These are phyloP conservation scores for Eilema caniola DNA, from an alignment of 2,888 invertebrate species.

Conservation along the genomic window DNA sequence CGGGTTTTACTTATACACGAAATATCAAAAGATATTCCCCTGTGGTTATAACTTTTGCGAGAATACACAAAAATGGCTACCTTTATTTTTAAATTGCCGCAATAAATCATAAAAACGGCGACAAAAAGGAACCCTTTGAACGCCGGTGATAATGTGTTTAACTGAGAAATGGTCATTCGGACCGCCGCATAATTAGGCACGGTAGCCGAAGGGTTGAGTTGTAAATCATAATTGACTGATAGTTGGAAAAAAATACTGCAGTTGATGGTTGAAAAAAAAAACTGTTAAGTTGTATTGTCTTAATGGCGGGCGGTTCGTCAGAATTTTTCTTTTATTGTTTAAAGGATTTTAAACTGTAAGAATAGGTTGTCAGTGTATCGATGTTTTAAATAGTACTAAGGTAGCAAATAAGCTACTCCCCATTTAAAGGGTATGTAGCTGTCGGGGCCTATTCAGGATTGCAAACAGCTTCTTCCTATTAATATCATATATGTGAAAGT, in stretches of 20 bases:
- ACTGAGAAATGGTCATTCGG: conserved; percentile 41
- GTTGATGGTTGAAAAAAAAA: background rate
- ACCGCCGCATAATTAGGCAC: conserved; percentile 38
- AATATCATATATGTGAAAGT: too few relatives aligned
- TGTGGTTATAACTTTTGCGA: background rate
- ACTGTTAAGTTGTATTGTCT: background rate
- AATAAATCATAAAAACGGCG: background rate
- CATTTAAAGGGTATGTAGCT: too few relatives aligned
- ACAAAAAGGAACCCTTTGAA: conserved; percentile 43
- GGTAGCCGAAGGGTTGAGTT: conserved; percentile 33
- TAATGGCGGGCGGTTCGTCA: background rate
- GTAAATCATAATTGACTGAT: conserved; percentile 16
- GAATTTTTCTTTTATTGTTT: background rate
- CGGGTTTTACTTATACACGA: background rate
- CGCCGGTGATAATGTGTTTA: conserved; percentile 50
- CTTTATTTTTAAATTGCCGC: background rate
- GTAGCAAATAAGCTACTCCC: too few relatives aligned
- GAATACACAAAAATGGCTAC: background rate
- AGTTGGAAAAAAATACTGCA: background rate
- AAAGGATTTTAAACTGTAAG: background rate
- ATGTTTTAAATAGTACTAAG: too few relatives aligned
- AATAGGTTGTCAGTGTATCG: background rate
- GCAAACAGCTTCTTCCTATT: too few relatives aligned
- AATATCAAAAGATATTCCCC: background rate
- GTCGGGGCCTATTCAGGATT: too few relatives aligned